Conservation (phyloP, 2,113 vertebrate species). For the Nesospiza acunhae region DNA sequence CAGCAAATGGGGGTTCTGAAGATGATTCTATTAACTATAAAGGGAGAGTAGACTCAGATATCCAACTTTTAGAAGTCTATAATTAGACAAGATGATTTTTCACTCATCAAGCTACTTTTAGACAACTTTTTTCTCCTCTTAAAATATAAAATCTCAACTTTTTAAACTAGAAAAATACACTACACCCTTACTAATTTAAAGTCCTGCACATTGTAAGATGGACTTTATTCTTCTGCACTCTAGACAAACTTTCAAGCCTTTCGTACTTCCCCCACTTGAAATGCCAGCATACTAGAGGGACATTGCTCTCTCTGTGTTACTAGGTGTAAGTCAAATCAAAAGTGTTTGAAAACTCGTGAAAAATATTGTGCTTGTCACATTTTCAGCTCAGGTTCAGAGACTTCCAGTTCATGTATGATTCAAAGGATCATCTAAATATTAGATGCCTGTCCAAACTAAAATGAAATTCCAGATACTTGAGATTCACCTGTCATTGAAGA, state of each 20-base stretch:
- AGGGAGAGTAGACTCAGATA: not conserved
- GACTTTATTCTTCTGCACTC: not conserved
- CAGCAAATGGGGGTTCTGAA: constrained; percentile 11
- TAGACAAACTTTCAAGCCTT: not conserved
- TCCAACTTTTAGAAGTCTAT: not conserved
- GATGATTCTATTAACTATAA: constrained; percentile 21
- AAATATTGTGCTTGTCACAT: not conserved
- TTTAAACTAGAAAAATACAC: not conserved
- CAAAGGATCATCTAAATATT: constrained; percentile 23
- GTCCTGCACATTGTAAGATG: not conserved
- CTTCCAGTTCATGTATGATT: not conserved
- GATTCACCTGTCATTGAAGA: not conserved
- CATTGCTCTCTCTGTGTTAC: not conserved
- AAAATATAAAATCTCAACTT: not conserved
- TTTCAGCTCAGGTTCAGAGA: not conserved
- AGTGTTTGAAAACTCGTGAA: not conserved
- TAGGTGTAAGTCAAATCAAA: not conserved
- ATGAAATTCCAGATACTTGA: not conserved
- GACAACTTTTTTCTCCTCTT: not conserved
- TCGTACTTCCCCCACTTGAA: not conserved
- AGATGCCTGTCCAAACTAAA: not conserved
- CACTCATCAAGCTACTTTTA: not conserved
- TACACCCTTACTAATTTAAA: not conserved
- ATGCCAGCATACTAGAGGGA: not conserved
- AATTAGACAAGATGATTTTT: constrained; percentile 19